These are phyloP conservation scores for Pseudomyrmex flavicornis DNA, from an alignment of 1,140 invertebrate species.

Conservation along the genomic window DNA sequence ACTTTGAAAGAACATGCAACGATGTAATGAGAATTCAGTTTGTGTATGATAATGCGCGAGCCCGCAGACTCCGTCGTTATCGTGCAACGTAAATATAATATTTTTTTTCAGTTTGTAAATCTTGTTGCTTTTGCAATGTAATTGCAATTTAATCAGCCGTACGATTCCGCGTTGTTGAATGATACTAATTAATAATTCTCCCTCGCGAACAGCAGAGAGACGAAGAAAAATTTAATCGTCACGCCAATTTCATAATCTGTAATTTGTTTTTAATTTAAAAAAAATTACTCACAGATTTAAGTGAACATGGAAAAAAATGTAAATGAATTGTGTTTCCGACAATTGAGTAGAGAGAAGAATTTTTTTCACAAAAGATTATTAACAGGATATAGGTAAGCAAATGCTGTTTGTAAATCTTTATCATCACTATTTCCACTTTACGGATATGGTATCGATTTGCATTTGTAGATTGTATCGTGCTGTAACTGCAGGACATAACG, in stretches of 20 bases:
- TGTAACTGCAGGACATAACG: background rate
- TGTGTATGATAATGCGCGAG: background rate
- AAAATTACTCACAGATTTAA: background rate
- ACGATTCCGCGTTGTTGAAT: background rate
- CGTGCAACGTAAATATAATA: background rate
- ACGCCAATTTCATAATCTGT: conserved; percentile 23
- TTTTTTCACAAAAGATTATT: conserved; percentile 21
- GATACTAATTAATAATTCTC: conserved; percentile 20
- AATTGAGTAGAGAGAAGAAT: background rate
- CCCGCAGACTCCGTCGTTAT: background rate
- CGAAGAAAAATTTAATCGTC: conserved; percentile 13
- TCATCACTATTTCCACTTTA: background rate
- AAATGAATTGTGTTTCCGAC: conserved; percentile 5
- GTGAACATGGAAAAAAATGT: background rate
- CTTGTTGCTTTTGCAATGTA: background rate
- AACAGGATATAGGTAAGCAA: background rate
- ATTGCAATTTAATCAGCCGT: conserved; percentile 2
- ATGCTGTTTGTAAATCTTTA: conserved; percentile 1
- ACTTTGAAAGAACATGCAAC: too few species aligned
- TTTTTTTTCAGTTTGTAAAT: background rate
- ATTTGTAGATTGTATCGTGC: conserved; percentile 27
- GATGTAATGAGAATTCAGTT: conserved; percentile 10
- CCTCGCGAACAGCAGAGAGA: background rate
- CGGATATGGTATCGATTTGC: background rate
- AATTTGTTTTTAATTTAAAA: conserved; percentile 1